Evolutionary conservation across 2,113 vertebrate genomes (phyloP).

Genomic region (Phalacrocorax carbo): DNA sequence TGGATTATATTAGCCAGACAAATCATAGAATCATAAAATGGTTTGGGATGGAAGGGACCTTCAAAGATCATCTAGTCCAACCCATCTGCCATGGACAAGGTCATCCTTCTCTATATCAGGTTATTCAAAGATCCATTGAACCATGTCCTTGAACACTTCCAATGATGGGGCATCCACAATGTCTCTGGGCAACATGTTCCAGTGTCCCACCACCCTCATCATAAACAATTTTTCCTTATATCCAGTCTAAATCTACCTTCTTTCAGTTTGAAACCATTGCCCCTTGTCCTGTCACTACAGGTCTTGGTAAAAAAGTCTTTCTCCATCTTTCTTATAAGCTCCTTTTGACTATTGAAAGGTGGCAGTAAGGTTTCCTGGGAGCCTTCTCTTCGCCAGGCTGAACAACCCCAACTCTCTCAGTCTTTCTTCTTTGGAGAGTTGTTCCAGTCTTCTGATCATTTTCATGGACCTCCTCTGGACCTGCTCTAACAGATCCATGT

Average conservation of each 20-base stretch:
- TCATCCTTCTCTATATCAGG: background rate
- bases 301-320: background rate
- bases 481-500: accelerated
- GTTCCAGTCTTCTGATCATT: background rate
- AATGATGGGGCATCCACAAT: accelerated
- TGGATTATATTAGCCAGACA: background rate
- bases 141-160: background rate
- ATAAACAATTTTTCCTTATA: background rate
- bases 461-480: background rate
- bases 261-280: background rate
- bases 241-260: background rate
- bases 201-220: too few species aligned
- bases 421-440: background rate
- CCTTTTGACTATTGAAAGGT: background rate
- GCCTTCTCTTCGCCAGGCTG: background rate
- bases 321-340: background rate
- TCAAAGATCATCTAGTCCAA: background rate
- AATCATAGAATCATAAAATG: background rate
- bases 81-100: too few species aligned
- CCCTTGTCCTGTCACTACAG: background rate
- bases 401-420: background rate
- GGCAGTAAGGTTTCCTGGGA: background rate
- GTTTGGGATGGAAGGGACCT: background rate
- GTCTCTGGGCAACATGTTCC: background rate
- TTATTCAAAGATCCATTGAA: background rate